phyloP scores from a whole-genome alignment of 2,888 invertebrate species.

The Latrodectus elegans region DNA sequence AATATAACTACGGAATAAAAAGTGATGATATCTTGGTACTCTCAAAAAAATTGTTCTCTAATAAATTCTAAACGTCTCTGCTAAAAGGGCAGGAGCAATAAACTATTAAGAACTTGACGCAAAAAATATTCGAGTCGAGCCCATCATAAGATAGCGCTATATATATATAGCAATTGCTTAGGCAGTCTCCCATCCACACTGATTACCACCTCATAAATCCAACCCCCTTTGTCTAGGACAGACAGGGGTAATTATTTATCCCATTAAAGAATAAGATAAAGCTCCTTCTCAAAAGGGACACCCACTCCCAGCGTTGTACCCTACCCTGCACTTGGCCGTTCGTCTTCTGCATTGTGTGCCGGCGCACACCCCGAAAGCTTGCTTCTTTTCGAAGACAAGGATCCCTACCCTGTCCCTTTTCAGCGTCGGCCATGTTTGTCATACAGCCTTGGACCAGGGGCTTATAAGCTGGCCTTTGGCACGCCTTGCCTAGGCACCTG shows the following conservation, averaged over 20 bases:
- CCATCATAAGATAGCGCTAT: slow-evolving; percentile 21
- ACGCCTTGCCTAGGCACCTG: slow-evolving; percentile 44
- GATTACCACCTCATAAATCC: slow-evolving; percentile 48
- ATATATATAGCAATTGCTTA: neutral
- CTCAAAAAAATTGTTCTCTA: slow-evolving; percentile 13
- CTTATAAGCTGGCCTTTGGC: slow-evolving; percentile 19
- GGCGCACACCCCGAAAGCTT: neutral
- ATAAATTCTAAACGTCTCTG: slow-evolving; percentile 36
- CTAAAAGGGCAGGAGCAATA: slow-evolving; percentile 26
- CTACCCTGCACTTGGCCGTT: slow-evolving; percentile 2
- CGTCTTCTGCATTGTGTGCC: slow-evolving; percentile 11
- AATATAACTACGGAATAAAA: slow-evolving; percentile 11
- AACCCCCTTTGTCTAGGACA: slow-evolving; percentile 33
- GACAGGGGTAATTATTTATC: slow-evolving; percentile 61
- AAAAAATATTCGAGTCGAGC: slow-evolving; percentile 13
- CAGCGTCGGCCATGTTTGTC: slow-evolving; percentile 22
- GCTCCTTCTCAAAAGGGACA: neutral
- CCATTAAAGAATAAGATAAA: slow-evolving; percentile 36
- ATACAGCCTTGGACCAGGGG: slow-evolving; percentile 28
- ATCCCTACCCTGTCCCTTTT: neutral
- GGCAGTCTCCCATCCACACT: slow-evolving; percentile 4
- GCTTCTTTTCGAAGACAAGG: neutral
- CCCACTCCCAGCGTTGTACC: slow-evolving; percentile 3
- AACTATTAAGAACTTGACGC: slow-evolving; percentile 14
- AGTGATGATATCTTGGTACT: slow-evolving; percentile 17